These are phyloP conservation scores for Drosophila pseudoananassae DNA, from an alignment of 1,140 invertebrate species.

Conservation along the genomic window DNA sequence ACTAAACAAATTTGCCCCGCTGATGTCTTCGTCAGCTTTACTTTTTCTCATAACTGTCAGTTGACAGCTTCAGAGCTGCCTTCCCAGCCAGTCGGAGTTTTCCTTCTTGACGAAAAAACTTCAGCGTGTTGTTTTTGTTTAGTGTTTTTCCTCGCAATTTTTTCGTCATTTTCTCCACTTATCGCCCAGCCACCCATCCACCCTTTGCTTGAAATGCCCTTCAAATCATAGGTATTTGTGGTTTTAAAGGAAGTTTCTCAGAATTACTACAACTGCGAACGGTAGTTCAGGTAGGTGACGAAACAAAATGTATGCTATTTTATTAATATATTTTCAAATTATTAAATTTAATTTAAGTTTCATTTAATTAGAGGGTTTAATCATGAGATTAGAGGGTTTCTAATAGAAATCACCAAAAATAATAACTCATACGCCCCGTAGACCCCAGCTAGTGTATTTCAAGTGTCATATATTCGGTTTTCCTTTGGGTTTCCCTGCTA, in stretches of 20 bases:
- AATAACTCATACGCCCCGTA: background rate
- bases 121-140: slow-evolving; percentile 23
- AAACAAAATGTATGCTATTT: too few species aligned
- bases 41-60: slow-evolving; percentile 82
- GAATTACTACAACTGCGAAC: background rate
- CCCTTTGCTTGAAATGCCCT: slow-evolving; percentile 3
- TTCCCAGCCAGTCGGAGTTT: slow-evolving; percentile 46
- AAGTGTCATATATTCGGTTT: too few species aligned
- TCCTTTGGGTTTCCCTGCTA: background rate
- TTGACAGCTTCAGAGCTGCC: slow-evolving; percentile 74
- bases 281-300: too few species aligned
- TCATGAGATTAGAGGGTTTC: too few species aligned
- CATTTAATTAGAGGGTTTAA: too few species aligned
- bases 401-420: too few species aligned
- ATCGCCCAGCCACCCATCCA: slow-evolving; percentile 14
- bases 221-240: background rate
- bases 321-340: too few species aligned
- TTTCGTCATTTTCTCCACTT: slow-evolving; percentile 34
- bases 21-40: slow-evolving; percentile 80
- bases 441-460: background rate
- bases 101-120: slow-evolving; percentile 43
- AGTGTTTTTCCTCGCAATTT: background rate
- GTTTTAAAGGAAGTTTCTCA: background rate
- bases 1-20: slow-evolving; percentile 79
- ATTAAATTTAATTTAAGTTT: too few species aligned